Percentiles rank a stretch among this genome's conserved stretches.
Conservation (phyloP, 2,888 invertebrate species). For the Syrista parreyssii region DNA sequence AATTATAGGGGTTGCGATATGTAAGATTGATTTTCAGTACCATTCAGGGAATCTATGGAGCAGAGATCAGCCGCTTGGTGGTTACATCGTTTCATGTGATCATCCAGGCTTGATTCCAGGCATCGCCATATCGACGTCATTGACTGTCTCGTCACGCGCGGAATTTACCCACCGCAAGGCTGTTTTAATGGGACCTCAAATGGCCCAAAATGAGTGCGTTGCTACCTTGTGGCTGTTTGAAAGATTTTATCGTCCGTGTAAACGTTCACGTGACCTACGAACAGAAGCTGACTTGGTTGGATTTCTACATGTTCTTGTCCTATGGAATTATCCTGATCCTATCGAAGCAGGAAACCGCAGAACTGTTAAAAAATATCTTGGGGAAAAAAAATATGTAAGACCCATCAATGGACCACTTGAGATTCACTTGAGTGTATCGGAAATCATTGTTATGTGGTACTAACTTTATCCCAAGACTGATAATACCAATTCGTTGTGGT, state of each 20-base stretch:
- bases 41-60: background rate
- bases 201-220: conserved; percentile 2
- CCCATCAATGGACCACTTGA: background rate
- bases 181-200: conserved; percentile 2
- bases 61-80: conserved; percentile 1
- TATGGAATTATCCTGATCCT: background rate
- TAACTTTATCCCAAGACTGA: background rate
- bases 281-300: background rate
- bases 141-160: conserved; percentile 1
- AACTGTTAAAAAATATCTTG: background rate
- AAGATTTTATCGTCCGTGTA: conserved; percentile 30
- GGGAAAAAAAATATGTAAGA: background rate
- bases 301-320: background rate
- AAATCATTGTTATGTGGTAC: background rate
- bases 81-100: conserved; percentile 31
- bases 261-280: conserved; percentile 8
- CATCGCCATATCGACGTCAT: conserved; percentile 6
- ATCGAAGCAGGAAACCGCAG: background rate
- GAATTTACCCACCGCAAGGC: background rate
- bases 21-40: background rate
- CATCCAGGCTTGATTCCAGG: conserved; percentile 29
- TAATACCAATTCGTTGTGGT: background rate
- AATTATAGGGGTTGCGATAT: background rate
- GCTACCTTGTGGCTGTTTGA: background rate
- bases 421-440: background rate